Conservation (phyloP, 2,888 invertebrate species). For the Caenorhabditis wallacei region DNA sequence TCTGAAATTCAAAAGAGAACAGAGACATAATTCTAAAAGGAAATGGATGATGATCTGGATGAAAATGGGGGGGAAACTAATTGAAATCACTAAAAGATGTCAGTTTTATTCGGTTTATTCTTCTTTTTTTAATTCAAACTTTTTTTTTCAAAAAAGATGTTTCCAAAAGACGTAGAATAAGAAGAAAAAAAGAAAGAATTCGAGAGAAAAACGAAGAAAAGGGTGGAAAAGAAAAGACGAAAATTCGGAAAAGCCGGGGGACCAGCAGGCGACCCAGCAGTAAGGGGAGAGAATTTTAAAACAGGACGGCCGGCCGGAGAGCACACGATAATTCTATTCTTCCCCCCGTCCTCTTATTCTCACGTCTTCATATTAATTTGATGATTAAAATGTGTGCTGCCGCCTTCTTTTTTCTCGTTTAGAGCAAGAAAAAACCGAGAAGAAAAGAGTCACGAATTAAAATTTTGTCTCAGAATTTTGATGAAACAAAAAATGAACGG, state of each 20-base stretch:
- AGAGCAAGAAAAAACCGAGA: background rate
- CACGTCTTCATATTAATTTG: slow-evolving; percentile 41
- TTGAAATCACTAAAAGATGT: background rate
- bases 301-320: slow-evolving; percentile 47
- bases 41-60: too few relatives aligned
- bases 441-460: background rate
- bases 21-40: background rate
- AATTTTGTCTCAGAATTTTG: background rate
- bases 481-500: background rate
- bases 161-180: slow-evolving; percentile 36
- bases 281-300: slow-evolving; percentile 57
- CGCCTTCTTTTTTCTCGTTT: background rate
- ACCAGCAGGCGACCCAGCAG: slow-evolving; percentile 38
- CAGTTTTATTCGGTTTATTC: slow-evolving; percentile 12
- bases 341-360: slow-evolving; percentile 21
- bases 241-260: slow-evolving; percentile 61
- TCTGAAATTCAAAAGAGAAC: background rate
- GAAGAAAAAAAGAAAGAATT: slow-evolving; percentile 45
- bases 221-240: slow-evolving; percentile 48
- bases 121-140: slow-evolving; percentile 15
- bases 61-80: background rate
- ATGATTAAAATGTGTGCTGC: slow-evolving; percentile 31
- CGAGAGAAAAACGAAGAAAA: slow-evolving; percentile 56
- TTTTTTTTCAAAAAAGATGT: slow-evolving; percentile 24
- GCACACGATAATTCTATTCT: slow-evolving; percentile 48